Evolutionary conservation across 2,113 vertebrate genomes (phyloP).

Genomic region (Hydrolagus affinis): DNA sequence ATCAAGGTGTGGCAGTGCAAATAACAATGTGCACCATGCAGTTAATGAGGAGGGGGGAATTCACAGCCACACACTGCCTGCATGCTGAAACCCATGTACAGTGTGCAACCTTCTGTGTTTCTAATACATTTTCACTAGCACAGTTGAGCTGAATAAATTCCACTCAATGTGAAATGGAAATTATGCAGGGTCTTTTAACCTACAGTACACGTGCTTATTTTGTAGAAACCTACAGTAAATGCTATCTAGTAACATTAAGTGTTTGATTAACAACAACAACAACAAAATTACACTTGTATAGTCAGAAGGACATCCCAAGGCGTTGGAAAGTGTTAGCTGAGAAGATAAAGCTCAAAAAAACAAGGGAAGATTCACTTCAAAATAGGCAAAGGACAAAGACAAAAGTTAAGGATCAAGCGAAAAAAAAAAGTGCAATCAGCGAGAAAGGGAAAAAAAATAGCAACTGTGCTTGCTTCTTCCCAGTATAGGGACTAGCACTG

Average conservation of each 20-base stretch:
- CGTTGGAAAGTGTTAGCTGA: neutral
- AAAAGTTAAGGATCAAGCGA: neutral
- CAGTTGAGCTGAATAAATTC: neutral
- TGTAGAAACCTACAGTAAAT: neutral
- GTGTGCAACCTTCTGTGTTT: too few species aligned
- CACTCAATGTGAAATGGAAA: neutral
- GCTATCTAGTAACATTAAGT: neutral
- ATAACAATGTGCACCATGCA: neutral
- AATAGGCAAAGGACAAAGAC: neutral
- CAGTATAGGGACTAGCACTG: neutral
- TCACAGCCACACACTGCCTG: too few species aligned
- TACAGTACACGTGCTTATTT: neutral
- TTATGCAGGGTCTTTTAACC: neutral
- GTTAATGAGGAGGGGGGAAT: too few species aligned
- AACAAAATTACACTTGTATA: too few species aligned
- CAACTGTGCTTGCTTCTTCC: neutral
- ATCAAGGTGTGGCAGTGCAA: neutral
- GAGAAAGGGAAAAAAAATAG: neutral
- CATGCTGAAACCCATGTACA: too few species aligned
- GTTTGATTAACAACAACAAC: too few species aligned
- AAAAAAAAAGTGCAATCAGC: neutral
- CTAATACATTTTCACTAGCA: too few species aligned
- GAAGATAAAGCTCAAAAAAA: neutral
- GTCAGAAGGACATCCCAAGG: too few species aligned
- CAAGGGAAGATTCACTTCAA: too few species aligned